Conservation (phyloP, 2,888 invertebrate species). For the Prosopocoilus inquinatus region DNA sequence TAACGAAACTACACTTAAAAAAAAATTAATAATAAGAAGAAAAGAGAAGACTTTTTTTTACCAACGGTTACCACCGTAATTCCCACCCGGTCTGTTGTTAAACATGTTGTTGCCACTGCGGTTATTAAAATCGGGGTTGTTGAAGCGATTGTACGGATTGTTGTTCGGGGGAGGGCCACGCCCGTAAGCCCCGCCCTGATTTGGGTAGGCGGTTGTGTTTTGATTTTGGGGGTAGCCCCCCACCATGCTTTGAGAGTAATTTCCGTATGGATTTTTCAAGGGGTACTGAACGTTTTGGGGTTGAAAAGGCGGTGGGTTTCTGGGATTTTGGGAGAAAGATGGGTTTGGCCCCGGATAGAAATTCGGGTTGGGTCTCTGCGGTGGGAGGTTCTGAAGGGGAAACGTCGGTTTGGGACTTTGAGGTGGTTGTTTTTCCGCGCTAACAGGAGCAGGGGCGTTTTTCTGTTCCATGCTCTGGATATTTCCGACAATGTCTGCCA, state of each 20-base stretch:
- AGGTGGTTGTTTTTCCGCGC: too few species aligned
- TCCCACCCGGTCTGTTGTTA: constrained; percentile 2
- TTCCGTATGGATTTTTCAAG: constrained; percentile 13
- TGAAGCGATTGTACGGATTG: neutral
- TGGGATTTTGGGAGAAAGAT: too few species aligned
- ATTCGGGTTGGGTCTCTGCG: too few species aligned
- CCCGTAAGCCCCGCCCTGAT: constrained; percentile 9
- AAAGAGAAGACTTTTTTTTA: neutral
- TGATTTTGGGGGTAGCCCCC: neutral
- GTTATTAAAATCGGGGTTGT: neutral
- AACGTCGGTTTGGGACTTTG: too few species aligned
- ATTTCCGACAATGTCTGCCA: constrained; percentile 12
- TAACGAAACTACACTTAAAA: too few species aligned
- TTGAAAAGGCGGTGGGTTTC: neutral
- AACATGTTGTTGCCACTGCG: constrained; percentile 3
- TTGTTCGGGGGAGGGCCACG: constrained; percentile 2
- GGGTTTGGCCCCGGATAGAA: too few species aligned
- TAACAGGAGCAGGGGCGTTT: neutral
- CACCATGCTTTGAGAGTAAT: constrained; percentile 4
- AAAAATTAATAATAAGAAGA: too few species aligned
- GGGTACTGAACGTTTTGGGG: constrained; percentile 19
- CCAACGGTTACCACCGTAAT: constrained; percentile 9
- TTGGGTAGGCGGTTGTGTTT: constrained; percentile 5
- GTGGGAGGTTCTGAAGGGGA: too few species aligned
- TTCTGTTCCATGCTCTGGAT: constrained; percentile 7